A percentile compares a stretch with the other conserved stretches of the same genome.
Conservation (phyloP, 2,797 vertebrate genomes). For the Amblyraja radiata region DNA sequence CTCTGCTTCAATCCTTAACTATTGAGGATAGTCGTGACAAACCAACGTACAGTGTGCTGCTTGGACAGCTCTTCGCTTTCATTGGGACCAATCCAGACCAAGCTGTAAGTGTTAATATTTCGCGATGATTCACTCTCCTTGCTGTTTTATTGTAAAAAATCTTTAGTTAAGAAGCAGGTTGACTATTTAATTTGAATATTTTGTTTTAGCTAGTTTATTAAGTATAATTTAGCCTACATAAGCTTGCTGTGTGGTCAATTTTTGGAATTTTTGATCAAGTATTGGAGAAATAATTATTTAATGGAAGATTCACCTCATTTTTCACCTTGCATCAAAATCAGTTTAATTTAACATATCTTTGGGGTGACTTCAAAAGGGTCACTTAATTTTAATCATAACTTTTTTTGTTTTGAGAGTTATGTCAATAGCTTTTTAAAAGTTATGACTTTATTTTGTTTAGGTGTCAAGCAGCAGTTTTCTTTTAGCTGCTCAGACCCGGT, state of each 20-base stretch:
- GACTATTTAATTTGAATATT: neutral
- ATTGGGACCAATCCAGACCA: constrained; percentile 95
- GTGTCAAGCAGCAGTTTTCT: constrained; percentile 96
- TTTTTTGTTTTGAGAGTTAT: neutral
- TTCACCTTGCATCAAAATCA: neutral
- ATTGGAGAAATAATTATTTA: neutral
- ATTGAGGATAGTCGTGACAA: constrained; percentile 87
- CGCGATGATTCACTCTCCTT: neutral
- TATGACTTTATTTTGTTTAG: constrained; percentile 51
- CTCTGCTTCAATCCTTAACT: constrained; percentile 84
- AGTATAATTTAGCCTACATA: neutral
- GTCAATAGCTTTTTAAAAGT: neutral
- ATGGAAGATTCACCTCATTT: neutral
- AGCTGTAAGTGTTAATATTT: constrained; percentile 61
- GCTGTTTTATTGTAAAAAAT: neutral
- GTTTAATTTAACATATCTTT: too few species aligned
- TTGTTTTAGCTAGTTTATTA: neutral
- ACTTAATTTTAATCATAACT: too few species aligned
- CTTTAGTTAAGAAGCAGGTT: neutral
- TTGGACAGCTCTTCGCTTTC: constrained; percentile 96
- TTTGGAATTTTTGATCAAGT: neutral
- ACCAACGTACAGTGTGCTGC: constrained; percentile 87
- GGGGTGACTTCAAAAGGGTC: too few species aligned
- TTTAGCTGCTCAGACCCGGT: constrained; percentile 89
- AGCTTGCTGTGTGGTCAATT: neutral